phyloP scores from a whole-genome alignment of 2,113 vertebrate species.

The Dipodomys spectabilis region DNA sequence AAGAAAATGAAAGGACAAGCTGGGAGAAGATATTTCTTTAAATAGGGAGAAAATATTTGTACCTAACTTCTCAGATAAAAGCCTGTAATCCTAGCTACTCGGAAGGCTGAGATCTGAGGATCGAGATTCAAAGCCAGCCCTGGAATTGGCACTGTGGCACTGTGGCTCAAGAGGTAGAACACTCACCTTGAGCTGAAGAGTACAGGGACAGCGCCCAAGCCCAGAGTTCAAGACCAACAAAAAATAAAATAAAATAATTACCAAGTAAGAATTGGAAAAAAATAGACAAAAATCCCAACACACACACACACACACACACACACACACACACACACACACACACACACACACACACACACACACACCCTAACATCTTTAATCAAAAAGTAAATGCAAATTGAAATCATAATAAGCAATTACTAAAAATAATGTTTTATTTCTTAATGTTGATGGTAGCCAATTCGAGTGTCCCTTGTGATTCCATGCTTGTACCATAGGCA shows the following conservation, averaged over 20 bases:
- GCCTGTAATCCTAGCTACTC: too few relatives aligned
- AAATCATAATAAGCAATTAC: background rate
- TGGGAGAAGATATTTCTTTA: background rate
- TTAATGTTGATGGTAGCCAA: background rate
- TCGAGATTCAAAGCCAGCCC: too few relatives aligned
- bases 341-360: too few relatives aligned
- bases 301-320: background rate
- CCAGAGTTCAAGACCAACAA: too few relatives aligned
- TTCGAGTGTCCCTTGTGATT: background rate
- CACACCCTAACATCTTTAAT: background rate
- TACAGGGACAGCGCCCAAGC: too few relatives aligned
- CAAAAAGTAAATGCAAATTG: background rate
- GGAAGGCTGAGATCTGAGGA: too few relatives aligned
- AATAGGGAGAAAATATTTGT: conserved; percentile 1
- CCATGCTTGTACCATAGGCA: background rate
- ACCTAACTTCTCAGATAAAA: conserved; percentile 1
- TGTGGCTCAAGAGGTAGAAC: too few relatives aligned
- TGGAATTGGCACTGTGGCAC: too few relatives aligned
- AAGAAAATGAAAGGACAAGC: conserved; percentile 47
- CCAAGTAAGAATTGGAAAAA: background rate
- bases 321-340: background rate
- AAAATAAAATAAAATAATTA: background rate
- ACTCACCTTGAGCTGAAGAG: too few relatives aligned
- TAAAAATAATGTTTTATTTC: background rate
- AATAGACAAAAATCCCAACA: too few relatives aligned